Percentiles rank a stretch among this genome's conserved stretches.
These are phyloP conservation scores for Acrocephalus arundinaceus DNA, from an alignment of 2,113 vertebrate genomes.

Conservation along the genomic window DNA sequence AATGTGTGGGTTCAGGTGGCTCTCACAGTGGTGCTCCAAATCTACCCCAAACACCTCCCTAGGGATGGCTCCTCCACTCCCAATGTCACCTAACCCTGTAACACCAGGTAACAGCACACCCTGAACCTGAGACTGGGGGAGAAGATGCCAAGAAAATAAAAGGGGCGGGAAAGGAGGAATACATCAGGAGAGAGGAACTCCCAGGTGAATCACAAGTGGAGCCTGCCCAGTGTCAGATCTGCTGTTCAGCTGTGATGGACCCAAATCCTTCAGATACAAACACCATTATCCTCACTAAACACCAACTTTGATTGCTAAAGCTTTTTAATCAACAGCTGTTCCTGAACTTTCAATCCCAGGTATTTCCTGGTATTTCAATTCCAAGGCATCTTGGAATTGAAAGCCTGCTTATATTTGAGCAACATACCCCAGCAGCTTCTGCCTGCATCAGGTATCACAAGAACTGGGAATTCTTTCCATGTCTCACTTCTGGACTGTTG, in stretches of 20 bases:
- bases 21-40: not conserved
- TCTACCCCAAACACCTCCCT: not conserved
- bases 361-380: not conserved
- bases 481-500: conserved; percentile 74
- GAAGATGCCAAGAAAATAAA: not conserved
- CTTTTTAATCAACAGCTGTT: not conserved
- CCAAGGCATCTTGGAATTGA: not conserved
- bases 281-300: not conserved
- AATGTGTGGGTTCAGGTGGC: not conserved
- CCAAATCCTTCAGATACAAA: not conserved
- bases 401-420: not conserved
- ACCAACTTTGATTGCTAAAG: not conserved
- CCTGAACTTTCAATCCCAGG: not conserved
- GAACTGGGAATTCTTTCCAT: not conserved
- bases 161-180: not conserved
- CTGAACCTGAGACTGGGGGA: not conserved
- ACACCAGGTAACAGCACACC: not conserved
- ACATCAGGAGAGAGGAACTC: not conserved
- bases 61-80: not conserved
- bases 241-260: not conserved
- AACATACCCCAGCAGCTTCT: not conserved
- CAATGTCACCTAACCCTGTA: not conserved
- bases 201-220: not conserved
- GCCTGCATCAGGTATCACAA: not conserved
- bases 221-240: not conserved